phyloP scores from a whole-genome alignment of 2,888 invertebrate species.

The Drosophila gaucha region DNA sequence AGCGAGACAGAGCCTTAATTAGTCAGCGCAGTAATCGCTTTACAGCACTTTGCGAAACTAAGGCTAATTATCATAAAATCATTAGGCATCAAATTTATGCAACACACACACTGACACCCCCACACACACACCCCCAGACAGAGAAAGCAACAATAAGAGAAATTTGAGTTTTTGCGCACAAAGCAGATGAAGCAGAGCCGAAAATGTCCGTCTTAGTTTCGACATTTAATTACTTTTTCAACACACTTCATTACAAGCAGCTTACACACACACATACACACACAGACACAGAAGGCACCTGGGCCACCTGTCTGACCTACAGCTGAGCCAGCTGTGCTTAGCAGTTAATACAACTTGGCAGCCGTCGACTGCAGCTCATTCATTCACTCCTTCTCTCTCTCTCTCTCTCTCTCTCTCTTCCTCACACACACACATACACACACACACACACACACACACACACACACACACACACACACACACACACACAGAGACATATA shows the following conservation, averaged over 20 bases:
- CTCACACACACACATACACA: no score
- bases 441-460: not conserved
- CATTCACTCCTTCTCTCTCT: conserved; percentile 11
- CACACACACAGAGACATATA: conserved; percentile 1
- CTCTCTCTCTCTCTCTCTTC: not conserved
- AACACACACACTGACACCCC: conserved; percentile 24
- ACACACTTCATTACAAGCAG: conserved; percentile 71
- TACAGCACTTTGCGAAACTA: conserved; percentile 65
- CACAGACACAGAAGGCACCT: conserved; percentile 17
- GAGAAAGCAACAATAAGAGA: conserved; percentile 9
- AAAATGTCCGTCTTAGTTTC: conserved; percentile 74
- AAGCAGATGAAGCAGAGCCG: conserved; percentile 40
- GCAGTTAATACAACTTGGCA: conserved; percentile 60
- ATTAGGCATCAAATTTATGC: conserved; percentile 71
- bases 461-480: conserved; percentile 2
- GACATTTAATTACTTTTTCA: conserved; percentile 78
- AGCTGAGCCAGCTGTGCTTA: conserved; percentile 52
- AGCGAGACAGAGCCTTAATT: conserved; percentile 67
- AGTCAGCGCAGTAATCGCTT: conserved; percentile 72
- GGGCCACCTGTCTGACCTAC: conserved; percentile 44
- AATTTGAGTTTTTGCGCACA: conserved; percentile 22
- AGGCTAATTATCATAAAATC: conserved; percentile 79
- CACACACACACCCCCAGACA: conserved; percentile 12
- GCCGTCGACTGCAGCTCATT: conserved; percentile 31
- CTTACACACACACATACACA: conserved; percentile 41